A percentile compares a stretch with the other conserved stretches of the same genome.
These are phyloP conservation scores for Menura novaehollandiae DNA, from an alignment of 2,113 vertebrate species.

Conservation along the genomic window DNA sequence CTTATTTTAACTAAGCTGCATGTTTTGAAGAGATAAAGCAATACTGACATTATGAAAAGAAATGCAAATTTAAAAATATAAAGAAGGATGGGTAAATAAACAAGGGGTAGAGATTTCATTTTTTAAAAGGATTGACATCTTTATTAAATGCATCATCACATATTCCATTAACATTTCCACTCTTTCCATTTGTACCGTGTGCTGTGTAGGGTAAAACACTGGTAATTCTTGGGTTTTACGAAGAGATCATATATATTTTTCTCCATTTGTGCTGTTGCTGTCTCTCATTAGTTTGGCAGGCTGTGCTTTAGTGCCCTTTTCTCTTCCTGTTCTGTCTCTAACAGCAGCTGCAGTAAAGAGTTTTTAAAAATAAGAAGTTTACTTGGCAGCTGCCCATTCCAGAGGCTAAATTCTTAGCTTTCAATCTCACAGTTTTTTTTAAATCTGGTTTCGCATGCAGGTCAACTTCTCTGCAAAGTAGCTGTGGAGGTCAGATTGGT, in stretches of 20 bases:
- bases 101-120: not conserved
- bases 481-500: not conserved
- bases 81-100: not conserved
- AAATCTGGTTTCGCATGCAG: not conserved
- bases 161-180: slow-evolving; percentile 10
- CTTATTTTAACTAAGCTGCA: not conserved
- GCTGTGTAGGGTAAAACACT: not conserved
- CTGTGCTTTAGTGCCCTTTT: not conserved
- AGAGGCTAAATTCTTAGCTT: not conserved
- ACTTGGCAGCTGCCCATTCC: not conserved
- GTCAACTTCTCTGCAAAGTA: not conserved
- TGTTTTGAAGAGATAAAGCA: not conserved
- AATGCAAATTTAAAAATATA: not conserved
- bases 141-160: slow-evolving; percentile 10
- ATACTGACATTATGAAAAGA: not conserved
- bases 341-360: not conserved
- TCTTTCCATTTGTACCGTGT: not conserved
- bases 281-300: not conserved
- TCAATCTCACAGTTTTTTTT: not conserved
- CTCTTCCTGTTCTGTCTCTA: not conserved
- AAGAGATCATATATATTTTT: not conserved
- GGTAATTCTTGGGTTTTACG: not conserved
- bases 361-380: too few relatives aligned
- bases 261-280: not conserved
- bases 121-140: not conserved